A percentile compares a stretch with the other conserved stretches of the same genome.
Evolutionary conservation across 2,888 invertebrate genomes (phyloP).

Genomic region (Leucania comma): DNA sequence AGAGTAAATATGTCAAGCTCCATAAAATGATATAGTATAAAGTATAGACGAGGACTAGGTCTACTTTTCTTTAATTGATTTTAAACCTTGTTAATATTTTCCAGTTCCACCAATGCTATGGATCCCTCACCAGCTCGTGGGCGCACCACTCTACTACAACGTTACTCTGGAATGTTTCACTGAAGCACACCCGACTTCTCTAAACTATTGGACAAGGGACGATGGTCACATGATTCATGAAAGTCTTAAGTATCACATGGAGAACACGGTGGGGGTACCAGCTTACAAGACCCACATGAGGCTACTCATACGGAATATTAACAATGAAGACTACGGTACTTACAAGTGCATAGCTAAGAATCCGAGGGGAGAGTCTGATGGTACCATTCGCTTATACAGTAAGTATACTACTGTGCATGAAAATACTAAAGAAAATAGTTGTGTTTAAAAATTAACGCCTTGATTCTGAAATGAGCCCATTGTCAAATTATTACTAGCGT

Average conservation of each 20-base stretch:
- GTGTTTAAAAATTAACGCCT: too few relatives aligned
- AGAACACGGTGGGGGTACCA: slow-evolving; percentile 93
- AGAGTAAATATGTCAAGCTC: too few relatives aligned
- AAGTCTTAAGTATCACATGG: slow-evolving; percentile 95
- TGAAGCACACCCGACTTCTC: slow-evolving; percentile 97
- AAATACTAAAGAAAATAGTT: too few relatives aligned
- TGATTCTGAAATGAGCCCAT: too few relatives aligned
- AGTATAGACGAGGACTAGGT: too few relatives aligned
- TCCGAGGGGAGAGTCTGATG: slow-evolving; percentile 97
- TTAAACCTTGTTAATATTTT: slow-evolving; percentile 68
- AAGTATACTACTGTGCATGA: slow-evolving; percentile 81
- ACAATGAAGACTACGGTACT: slow-evolving; percentile 95
- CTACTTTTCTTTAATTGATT: background rate
- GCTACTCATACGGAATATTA: slow-evolving; percentile 94
- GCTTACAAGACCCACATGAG: slow-evolving; percentile 97
- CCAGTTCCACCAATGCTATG: slow-evolving; percentile 97
- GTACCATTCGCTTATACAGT: slow-evolving; percentile 97
- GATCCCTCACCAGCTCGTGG: slow-evolving; percentile 97
- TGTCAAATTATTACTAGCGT: too few relatives aligned
- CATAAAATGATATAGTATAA: too few relatives aligned
- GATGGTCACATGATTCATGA: slow-evolving; percentile 97
- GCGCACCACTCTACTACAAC: slow-evolving; percentile 95
- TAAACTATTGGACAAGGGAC: slow-evolving; percentile 97
- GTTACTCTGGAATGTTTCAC: slow-evolving; percentile 97
- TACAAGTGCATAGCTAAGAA: slow-evolving; percentile 97